Evolutionary conservation across 2,113 vertebrate genomes (phyloP).

Genomic region (Albula goreensis): DNA sequence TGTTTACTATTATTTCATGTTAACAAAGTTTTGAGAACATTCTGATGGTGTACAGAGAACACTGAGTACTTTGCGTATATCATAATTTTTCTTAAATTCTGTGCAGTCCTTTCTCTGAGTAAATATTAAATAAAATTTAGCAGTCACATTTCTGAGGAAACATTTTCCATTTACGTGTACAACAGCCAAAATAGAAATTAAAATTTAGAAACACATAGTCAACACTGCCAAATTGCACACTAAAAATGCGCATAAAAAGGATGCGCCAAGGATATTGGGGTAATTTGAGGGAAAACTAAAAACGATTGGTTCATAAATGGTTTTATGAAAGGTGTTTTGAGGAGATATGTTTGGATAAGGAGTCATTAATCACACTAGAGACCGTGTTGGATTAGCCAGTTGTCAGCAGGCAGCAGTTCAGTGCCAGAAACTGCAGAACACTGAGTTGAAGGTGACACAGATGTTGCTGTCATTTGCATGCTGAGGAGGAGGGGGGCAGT

Average conservation of each 20-base stretch:
- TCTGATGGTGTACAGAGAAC: not conserved
- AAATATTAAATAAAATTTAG: no score
- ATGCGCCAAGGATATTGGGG: not conserved
- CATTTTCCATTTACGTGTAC: no score
- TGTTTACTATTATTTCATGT: not conserved
- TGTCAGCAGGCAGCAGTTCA: not conserved
- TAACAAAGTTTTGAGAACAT: not conserved
- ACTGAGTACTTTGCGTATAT: not conserved
- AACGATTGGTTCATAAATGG: no score
- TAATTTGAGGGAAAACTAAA: not conserved
- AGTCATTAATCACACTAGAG: not conserved
- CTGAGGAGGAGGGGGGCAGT: not conserved
- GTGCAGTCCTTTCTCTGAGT: no score
- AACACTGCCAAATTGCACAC: not conserved
- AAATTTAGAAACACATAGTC: no score
- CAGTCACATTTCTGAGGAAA: no score
- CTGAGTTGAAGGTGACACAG: not conserved
- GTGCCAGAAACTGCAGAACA: not conserved
- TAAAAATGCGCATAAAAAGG: not conserved
- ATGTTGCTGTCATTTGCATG: not conserved
- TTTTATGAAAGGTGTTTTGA: not conserved
- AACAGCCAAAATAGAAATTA: no score
- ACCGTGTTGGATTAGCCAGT: not conserved
- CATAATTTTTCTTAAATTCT: not conserved
- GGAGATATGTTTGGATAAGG: not conserved